Evolutionary conservation across 2,888 invertebrate genomes (phyloP).

Genomic region (Plebejus argus): DNA sequence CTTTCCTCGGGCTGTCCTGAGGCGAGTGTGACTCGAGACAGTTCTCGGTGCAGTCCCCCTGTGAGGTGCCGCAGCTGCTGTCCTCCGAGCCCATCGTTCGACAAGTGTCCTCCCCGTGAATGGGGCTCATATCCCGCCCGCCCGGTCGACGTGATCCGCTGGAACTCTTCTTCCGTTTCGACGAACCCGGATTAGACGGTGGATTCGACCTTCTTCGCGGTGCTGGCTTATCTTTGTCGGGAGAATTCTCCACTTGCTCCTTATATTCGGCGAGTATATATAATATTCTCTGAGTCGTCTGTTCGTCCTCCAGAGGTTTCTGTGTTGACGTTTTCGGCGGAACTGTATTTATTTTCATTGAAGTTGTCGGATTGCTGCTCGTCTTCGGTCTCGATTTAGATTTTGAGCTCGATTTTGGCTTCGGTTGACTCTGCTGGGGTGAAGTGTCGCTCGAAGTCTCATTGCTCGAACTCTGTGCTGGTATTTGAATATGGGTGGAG

Average conservation of each 20-base stretch:
- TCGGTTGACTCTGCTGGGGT: slow-evolving; percentile 48
- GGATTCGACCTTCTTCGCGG: slow-evolving; percentile 88
- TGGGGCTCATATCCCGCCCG: slow-evolving; percentile 81
- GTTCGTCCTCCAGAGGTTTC: slow-evolving; percentile 90
- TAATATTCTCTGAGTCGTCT: slow-evolving; percentile 89
- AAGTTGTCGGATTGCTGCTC: slow-evolving; percentile 76
- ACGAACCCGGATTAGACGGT: slow-evolving; percentile 85
- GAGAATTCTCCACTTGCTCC: slow-evolving; percentile 89
- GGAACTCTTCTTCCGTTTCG: slow-evolving; percentile 85
- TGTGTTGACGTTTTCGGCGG: slow-evolving; percentile 80
- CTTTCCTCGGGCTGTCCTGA: slow-evolving; percentile 77
- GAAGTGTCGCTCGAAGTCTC: slow-evolving; percentile 52
- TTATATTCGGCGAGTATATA: slow-evolving; percentile 90
- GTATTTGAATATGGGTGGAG: slow-evolving; percentile 58
- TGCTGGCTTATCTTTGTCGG: slow-evolving; percentile 91
- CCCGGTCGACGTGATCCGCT: slow-evolving; percentile 80
- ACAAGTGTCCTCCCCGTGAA: slow-evolving; percentile 83
- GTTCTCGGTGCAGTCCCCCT: slow-evolving; percentile 73
- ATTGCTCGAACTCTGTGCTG: slow-evolving; percentile 58
- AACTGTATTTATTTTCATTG: slow-evolving; percentile 83
- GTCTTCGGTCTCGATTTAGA: slow-evolving; percentile 80
- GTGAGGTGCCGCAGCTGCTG: slow-evolving; percentile 86
- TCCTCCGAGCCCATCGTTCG: slow-evolving; percentile 88
- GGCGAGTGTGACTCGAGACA: slow-evolving; percentile 80
- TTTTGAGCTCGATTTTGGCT: slow-evolving; percentile 62